A percentile compares a stretch with the other conserved stretches of the same genome.
Evolutionary conservation across 2,888 invertebrate species (phyloP).

Genomic region (Papilio protenor): DNA sequence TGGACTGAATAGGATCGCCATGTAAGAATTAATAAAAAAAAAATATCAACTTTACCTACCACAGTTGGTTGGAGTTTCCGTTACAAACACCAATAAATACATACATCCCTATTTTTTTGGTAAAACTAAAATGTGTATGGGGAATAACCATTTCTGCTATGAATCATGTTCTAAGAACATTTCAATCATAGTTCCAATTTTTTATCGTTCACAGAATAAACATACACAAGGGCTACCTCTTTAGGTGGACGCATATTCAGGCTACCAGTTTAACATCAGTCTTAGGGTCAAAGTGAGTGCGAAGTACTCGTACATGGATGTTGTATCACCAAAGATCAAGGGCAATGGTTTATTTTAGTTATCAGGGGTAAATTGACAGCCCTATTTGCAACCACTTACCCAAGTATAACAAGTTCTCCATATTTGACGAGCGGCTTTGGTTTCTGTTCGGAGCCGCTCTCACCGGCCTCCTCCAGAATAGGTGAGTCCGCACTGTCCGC

Average conservation of each 20-base stretch:
- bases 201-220: neutral
- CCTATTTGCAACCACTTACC: constrained; percentile 84
- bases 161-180: neutral
- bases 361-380: neutral
- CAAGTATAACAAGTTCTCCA: constrained; percentile 97
- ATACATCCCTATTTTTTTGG: neutral
- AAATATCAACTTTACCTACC: neutral
- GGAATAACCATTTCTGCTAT: neutral
- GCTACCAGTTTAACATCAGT: neutral
- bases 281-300: neutral
- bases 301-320: too few relatives aligned
- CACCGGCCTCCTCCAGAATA: constrained; percentile 90
- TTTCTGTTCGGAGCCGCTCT: constrained; percentile 90
- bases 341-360: neutral
- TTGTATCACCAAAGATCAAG: neutral
- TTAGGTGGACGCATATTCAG: neutral
- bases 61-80: neutral
- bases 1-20: neutral
- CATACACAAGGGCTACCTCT: neutral
- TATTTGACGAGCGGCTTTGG: constrained; percentile 92
- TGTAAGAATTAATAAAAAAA: neutral
- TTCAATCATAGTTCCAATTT: neutral
- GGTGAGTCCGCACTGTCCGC: constrained; percentile 88
- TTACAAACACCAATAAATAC: too few relatives aligned
- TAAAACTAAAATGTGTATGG: neutral